Evolutionary conservation across 2,113 vertebrate species (phyloP), one percentile per base, ranked within the genome.

Genomic region (Hemicordylus capensis): DNA sequence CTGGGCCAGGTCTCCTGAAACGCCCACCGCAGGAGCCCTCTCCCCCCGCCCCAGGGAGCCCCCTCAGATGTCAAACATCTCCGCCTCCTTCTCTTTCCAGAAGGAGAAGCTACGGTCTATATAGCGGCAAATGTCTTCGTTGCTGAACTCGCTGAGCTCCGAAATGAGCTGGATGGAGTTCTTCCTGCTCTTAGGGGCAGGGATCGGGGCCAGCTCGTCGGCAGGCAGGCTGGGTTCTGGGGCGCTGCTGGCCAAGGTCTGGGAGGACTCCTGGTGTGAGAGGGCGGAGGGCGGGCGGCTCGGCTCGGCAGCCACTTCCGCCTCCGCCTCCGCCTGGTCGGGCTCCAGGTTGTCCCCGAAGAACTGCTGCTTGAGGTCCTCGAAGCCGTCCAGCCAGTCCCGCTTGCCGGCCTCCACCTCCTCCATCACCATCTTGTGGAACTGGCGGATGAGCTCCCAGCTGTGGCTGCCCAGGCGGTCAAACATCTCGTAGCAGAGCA

Each of bases 401-500:
- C 97, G 93, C 66, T 90, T 96, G 9, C 98, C 98, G 0, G 90
- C 95, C 92, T 99, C 98, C 1, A 99, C 95, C 84, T 96, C 96
- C 92, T 97, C 96, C 88, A 99, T 97, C 22, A 97, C 98, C 0
- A 96, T 96, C 11, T 96, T 97, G 95, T 99, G 98, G 95, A 99
- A 99, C 67, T 87, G 89, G 54, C 98, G 97, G 88, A 99, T 98
- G 10, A 88, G 94, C 90, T 96, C 97, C 99, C 99, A 99, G 19
- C 96, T 97, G 91, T 98, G 97, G 90, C 97, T 98, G 51, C 98
- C 98, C 69, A 99, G 96, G 20, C 96, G 97, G 94, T 99, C 98
- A 4, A 99, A 99, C 98, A 99, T 99, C 95, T 99, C 98, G 0
- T 98, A 99, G 95, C 99, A 99, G 79, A 99, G 96, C 58, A 99